A percentile compares a stretch with the other conserved stretches of the same genome.
phyloP scores from a whole-genome alignment of 2,797 vertebrate genomes.

The Sciurus carolinensis region DNA sequence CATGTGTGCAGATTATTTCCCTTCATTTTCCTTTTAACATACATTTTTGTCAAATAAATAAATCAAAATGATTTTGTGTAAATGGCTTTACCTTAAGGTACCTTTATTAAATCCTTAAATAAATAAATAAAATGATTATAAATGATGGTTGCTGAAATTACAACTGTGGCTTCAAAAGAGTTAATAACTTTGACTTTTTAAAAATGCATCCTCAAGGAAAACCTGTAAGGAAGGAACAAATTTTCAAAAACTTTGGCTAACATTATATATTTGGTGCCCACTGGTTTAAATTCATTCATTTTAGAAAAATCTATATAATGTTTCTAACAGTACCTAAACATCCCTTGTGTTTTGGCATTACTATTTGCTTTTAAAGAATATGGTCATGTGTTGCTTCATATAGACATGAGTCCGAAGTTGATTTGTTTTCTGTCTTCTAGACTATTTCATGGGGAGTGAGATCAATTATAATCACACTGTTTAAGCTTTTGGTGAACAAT shows the following conservation, averaged over 20 bases:
- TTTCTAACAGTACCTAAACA: neutral
- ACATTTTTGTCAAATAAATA: slow-evolving; percentile 67
- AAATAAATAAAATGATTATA: neutral
- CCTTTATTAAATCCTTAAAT: neutral
- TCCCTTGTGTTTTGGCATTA: slow-evolving; percentile 14
- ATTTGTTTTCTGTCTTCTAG: slow-evolving; percentile 58
- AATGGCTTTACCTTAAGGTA: slow-evolving; percentile 29
- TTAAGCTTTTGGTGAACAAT: neutral
- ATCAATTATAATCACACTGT: neutral
- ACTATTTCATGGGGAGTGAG: neutral
- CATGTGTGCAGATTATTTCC: neutral
- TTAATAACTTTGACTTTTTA: slow-evolving; percentile 11
- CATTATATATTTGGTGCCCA: neutral
- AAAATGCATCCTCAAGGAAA: neutral
- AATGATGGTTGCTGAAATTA: slow-evolving; percentile 33
- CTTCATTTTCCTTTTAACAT: neutral
- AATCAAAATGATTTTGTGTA: slow-evolving; percentile 63
- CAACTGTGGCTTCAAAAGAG: neutral
- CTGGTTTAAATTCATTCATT: slow-evolving; percentile 12
- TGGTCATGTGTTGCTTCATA: neutral
- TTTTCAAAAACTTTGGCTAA: slow-evolving; percentile 49
- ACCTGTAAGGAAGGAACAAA: neutral
- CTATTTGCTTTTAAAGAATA: slow-evolving; percentile 28
- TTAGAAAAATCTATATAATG: slow-evolving; percentile 45
- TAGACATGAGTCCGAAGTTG: neutral